A percentile compares a stretch with the other conserved stretches of the same genome.
phyloP scores from a whole-genome alignment of 2,113 vertebrate species.

The Mus musculus region DNA sequence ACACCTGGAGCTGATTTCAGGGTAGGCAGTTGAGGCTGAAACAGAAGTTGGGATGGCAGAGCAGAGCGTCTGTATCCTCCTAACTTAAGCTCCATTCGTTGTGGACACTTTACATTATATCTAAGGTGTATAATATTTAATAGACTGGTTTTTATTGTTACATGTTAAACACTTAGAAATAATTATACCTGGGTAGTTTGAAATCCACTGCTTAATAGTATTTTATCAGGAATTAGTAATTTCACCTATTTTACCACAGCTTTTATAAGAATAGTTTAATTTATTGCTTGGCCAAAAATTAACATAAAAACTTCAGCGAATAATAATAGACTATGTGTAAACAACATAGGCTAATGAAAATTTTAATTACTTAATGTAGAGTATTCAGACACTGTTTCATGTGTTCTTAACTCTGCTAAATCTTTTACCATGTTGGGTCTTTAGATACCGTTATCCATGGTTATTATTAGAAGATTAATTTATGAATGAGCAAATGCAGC shows the following conservation, averaged over 20 bases:
- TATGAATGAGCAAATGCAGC: too few relatives aligned
- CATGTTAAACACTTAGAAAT: neutral
- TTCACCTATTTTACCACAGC: neutral
- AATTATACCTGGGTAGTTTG: neutral
- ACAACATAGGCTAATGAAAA: neutral
- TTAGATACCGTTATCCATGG: neutral
- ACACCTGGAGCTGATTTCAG: slow-evolving; percentile 21
- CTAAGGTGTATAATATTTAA: neutral
- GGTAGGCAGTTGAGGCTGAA: slow-evolving; percentile 31
- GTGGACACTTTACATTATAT: neutral
- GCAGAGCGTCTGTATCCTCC: neutral
- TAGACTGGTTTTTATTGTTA: neutral
- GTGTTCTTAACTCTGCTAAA: neutral
- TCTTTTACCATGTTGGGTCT: neutral
- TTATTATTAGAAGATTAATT: neutral
- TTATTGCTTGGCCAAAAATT: slow-evolving; percentile 22
- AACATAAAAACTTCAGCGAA: neutral
- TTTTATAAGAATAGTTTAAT: slow-evolving; percentile 31
- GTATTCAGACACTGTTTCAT: slow-evolving; percentile 26
- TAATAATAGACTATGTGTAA: neutral
- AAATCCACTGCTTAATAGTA: slow-evolving; percentile 1
- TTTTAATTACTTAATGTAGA: slow-evolving; percentile 15
- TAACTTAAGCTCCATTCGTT: neutral
- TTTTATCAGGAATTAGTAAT: slow-evolving; percentile 35
- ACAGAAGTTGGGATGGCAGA: neutral